phyloP scores from a whole-genome alignment of 2,113 vertebrate species.

The Tor tambroides region DNA sequence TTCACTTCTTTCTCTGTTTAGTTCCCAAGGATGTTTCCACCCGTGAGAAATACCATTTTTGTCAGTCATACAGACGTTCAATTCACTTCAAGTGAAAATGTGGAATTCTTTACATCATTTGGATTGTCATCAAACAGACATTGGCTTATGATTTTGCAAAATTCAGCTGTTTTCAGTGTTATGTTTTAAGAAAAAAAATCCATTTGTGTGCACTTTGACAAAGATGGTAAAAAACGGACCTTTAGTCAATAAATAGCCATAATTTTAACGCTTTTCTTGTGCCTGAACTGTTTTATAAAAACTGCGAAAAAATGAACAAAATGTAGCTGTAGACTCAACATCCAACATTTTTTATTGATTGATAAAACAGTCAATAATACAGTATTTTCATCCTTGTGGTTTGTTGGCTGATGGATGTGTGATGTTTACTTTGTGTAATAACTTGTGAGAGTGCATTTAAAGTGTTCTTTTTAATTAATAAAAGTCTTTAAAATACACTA shows the following conservation, averaged over 20 bases:
- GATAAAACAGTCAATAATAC: neutral
- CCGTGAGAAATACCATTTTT: neutral
- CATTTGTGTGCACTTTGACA: neutral
- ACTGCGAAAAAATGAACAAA: neutral
- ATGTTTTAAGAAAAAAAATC: neutral
- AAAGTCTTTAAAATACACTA: conserved; percentile 28
- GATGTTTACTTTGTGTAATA: conserved; percentile 34
- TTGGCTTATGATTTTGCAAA: neutral
- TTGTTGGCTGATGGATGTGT: conserved; percentile 9
- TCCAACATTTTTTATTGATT: neutral
- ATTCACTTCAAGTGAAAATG: neutral
- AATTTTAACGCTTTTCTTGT: conserved; percentile 3
- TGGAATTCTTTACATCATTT: neutral
- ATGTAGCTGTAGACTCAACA: neutral
- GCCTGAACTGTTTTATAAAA: conserved; percentile 22
- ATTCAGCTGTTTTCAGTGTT: neutral
- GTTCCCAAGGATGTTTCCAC: neutral
- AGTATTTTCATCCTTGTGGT: neutral
- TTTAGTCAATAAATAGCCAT: neutral
- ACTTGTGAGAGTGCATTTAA: conserved; percentile 1
- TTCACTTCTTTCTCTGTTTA: neutral
- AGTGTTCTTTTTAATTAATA: conserved; percentile 41
- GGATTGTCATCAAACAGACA: neutral
- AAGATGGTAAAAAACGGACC: neutral
- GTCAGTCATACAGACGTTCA: neutral